phyloP scores from a whole-genome alignment of 2,113 vertebrate species.

The Setophaga coronata region DNA sequence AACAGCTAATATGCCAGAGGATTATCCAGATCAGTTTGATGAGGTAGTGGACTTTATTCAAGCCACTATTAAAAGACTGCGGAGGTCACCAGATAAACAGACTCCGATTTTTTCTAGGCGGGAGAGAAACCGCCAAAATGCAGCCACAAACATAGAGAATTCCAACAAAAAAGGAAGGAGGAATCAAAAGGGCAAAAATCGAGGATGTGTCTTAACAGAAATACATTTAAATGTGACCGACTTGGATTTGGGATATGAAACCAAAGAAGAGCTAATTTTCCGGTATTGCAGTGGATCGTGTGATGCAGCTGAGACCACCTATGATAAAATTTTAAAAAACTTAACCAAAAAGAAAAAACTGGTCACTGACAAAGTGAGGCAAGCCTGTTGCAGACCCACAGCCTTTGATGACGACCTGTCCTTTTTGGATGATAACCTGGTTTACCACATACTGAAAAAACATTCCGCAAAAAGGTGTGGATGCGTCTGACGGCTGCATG shows the following conservation, averaged over 20 bases:
- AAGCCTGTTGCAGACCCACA: slow-evolving; percentile 92
- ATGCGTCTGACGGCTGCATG: slow-evolving; percentile 83
- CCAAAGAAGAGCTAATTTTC: slow-evolving; percentile 97
- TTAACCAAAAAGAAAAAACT: slow-evolving; percentile 93
- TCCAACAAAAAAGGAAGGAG: slow-evolving; percentile 72
- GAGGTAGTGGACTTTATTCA: slow-evolving; percentile 97
- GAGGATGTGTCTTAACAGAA: slow-evolving; percentile 90
- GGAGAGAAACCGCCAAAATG: slow-evolving; percentile 80
- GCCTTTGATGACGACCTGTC: slow-evolving; percentile 95
- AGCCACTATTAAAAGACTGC: slow-evolving; percentile 90
- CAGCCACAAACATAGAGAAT: slow-evolving; percentile 73
- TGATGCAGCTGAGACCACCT: slow-evolving; percentile 89
- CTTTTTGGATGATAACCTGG: slow-evolving; percentile 93
- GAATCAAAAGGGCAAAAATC: slow-evolving; percentile 77
- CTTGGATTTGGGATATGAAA: slow-evolving; percentile 93
- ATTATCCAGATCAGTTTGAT: slow-evolving; percentile 89
- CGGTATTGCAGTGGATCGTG: slow-evolving; percentile 97
- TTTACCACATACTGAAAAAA: slow-evolving; percentile 95
- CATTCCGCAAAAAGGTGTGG: slow-evolving; percentile 96
- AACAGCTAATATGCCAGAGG: slow-evolving; percentile 85
- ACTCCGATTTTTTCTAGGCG: slow-evolving; percentile 69
- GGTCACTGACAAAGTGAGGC: slow-evolving; percentile 87
- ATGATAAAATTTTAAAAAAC: slow-evolving; percentile 97
- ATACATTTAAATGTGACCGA: slow-evolving; percentile 96
- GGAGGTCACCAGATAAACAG: slow-evolving; percentile 84